phyloP scores from a whole-genome alignment of 2,888 invertebrate species.

The Eurois occulta region DNA sequence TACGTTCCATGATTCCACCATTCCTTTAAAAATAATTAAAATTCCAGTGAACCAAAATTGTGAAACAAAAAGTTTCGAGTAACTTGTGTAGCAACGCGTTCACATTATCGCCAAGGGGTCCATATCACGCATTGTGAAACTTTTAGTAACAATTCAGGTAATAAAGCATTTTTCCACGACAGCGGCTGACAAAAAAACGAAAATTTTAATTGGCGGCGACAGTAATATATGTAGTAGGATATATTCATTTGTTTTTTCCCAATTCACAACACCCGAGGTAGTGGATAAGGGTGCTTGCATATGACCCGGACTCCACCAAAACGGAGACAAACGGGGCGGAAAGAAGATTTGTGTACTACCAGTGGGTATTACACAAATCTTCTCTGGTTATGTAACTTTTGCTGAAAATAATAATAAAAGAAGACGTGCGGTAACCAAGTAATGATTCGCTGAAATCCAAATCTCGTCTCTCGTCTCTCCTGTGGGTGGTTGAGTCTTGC shows the following conservation, averaged over 20 bases:
- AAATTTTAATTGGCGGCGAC: conserved; percentile 78
- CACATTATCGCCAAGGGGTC: conserved; percentile 44
- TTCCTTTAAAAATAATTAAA: conserved; percentile 9
- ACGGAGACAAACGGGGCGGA: not conserved
- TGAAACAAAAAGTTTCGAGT: conserved; percentile 16
- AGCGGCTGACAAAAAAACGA: conserved; percentile 66
- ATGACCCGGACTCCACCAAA: not conserved
- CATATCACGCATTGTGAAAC: conserved; percentile 49
- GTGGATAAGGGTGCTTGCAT: conserved; percentile 1
- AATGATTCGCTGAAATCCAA: not conserved
- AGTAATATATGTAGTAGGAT: conserved; percentile 74
- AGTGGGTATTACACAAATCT: too few relatives aligned
- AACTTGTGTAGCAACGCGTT: conserved; percentile 22
- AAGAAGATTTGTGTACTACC: too few relatives aligned
- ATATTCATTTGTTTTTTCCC: conserved; percentile 76
- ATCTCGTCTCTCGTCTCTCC: not conserved
- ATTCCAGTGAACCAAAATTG: not conserved
- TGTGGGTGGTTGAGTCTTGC: not conserved
- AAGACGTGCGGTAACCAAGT: not conserved
- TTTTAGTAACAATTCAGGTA: conserved; percentile 63
- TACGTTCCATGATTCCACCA: too few relatives aligned
- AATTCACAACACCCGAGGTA: conserved; percentile 61
- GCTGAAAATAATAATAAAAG: too few relatives aligned
- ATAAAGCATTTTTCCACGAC: conserved; percentile 69
- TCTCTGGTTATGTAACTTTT: too few relatives aligned